Conservation (phyloP, 2,113 vertebrate genomes). For the Xiphophorus maculatus region DNA sequence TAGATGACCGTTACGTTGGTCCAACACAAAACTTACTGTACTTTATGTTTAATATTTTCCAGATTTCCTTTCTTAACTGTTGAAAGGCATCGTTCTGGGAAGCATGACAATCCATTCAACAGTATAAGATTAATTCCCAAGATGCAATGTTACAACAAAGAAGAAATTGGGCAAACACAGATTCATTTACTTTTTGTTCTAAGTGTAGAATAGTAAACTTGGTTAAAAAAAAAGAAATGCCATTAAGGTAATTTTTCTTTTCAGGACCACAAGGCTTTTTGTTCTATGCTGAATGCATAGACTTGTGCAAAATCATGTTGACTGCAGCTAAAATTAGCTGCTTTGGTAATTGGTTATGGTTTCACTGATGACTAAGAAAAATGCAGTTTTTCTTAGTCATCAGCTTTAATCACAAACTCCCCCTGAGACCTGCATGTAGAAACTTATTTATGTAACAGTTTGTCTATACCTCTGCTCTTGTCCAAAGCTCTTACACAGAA, state of each 20-base stretch:
- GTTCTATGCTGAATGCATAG: neutral
- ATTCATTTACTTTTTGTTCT: too few species aligned
- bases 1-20: neutral
- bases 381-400: constrained; percentile 16
- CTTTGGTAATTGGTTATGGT: constrained; percentile 1
- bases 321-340: neutral
- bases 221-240: neutral
- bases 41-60: neutral
- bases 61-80: neutral
- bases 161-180: too few species aligned
- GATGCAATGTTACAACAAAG: too few species aligned
- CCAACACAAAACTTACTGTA: neutral
- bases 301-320: neutral
- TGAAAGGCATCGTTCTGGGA: neutral
- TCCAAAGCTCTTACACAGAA: constrained; percentile 34
- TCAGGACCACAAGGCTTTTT: neutral
- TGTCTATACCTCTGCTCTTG: constrained; percentile 42
- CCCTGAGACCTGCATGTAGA: constrained; percentile 37
- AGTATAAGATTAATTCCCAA: too few species aligned
- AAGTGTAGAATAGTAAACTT: too few species aligned
- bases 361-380: constrained; percentile 49
- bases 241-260: neutral
- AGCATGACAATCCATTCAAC: neutral
- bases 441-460: constrained; percentile 59
- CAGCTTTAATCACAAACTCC: constrained; percentile 25